Conservation (phyloP, 2,113 vertebrate species). For the Microtus ochrogaster region DNA sequence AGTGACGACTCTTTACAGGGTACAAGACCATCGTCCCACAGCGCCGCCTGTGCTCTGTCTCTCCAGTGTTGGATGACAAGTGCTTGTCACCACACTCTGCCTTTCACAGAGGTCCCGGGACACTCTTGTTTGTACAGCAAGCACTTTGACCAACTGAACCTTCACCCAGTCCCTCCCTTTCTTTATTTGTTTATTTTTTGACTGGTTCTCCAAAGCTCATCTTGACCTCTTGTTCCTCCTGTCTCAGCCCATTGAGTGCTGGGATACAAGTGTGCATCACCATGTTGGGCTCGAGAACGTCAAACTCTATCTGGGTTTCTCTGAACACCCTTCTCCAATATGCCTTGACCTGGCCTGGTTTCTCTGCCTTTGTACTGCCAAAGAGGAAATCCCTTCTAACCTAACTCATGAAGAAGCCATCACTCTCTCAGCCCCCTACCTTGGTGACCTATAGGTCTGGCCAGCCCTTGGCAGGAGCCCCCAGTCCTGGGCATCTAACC, state of each 20-base stretch:
- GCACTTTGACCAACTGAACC: too few species aligned
- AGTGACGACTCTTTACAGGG: too few species aligned
- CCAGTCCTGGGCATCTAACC: background rate
- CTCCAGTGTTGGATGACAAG: background rate
- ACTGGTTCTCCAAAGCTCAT: background rate
- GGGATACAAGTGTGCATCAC: background rate
- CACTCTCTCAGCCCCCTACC: background rate
- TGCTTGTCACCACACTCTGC: background rate
- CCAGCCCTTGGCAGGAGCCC: background rate
- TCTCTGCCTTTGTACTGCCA: background rate
- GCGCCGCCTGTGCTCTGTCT: too few species aligned
- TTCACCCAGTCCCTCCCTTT: background rate
- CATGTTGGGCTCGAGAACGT: background rate
- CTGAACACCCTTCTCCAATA: background rate
- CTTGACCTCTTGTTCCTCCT: background rate
- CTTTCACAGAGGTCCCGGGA: background rate
- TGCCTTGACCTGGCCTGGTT: background rate
- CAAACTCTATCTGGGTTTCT: background rate
- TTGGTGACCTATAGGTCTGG: background rate
- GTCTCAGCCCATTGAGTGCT: background rate
- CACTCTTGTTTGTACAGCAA: background rate
- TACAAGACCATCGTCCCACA: too few species aligned
- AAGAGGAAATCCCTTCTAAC: background rate
- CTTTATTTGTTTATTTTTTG: background rate
- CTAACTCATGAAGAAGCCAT: background rate